Evolutionary conservation across 2,888 invertebrate species (phyloP).

Genomic region (Synanthedon tipuliformis): DNA sequence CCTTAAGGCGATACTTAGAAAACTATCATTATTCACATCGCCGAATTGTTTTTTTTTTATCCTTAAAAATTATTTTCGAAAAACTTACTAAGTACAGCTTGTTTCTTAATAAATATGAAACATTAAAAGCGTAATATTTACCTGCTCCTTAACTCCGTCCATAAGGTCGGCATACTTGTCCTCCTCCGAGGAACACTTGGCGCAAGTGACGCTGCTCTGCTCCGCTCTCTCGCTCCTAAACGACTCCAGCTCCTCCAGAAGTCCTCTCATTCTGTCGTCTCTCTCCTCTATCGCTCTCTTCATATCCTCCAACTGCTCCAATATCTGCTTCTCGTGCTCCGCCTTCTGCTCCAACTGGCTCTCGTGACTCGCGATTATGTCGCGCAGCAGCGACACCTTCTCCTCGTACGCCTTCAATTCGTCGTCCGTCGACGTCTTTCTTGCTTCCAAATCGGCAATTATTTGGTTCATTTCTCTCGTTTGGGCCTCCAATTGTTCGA

Average conservation of each 20-base stretch:
- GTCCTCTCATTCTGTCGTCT: conserved; percentile 65
- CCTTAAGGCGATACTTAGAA: no score
- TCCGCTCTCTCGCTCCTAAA: conserved; percentile 55
- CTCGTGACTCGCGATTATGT: conserved; percentile 83
- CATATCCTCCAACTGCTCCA: conserved; percentile 70
- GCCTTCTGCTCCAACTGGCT: conserved; percentile 77
- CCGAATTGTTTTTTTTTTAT: no score
- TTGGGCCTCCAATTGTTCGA: conserved; percentile 83
- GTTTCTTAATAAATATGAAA: background rate
- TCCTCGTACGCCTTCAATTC: conserved; percentile 82
- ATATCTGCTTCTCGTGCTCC: conserved; percentile 71
- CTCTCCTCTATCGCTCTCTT: conserved; percentile 67
- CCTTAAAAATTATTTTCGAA: background rate
- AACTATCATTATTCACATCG: no score
- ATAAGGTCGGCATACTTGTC: conserved; percentile 31
- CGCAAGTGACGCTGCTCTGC: conserved; percentile 42
- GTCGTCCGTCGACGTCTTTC: conserved; percentile 74
- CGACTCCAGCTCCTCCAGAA: conserved; percentile 66
- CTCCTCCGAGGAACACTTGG: conserved; percentile 35
- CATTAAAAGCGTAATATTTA: conserved; percentile 11
- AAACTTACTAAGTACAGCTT: background rate
- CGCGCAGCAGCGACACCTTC: conserved; percentile 78
- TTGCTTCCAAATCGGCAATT: conserved; percentile 71
- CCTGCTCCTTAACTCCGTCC: conserved; percentile 51
- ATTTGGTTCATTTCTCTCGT: conserved; percentile 76